Percentiles rank a stretch among this genome's conserved stretches.
phyloP scores from a whole-genome alignment of 1,140 invertebrate species.

The Hypothenemus hampei region DNA sequence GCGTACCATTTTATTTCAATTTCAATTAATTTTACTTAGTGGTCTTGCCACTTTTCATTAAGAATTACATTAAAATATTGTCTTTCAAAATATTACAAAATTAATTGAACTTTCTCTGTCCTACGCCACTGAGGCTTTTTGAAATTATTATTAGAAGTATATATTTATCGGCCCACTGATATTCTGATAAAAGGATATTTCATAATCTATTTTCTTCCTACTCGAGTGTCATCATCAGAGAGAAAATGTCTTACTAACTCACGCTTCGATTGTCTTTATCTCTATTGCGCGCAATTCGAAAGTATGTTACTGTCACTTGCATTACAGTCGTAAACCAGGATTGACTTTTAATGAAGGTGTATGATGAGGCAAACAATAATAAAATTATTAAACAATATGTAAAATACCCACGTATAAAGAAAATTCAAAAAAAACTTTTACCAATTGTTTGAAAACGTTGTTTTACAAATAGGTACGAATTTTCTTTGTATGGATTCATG shows the following conservation, averaged over 20 bases:
- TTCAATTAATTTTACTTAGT: not conserved
- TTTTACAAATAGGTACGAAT: no score
- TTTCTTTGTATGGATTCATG: no score
- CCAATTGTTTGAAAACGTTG: no score
- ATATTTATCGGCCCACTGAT: conserved; percentile 21
- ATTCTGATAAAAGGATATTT: conserved; percentile 22
- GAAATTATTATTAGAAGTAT: conserved; percentile 11
- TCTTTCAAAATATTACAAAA: no score
- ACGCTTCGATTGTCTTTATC: conserved; percentile 14
- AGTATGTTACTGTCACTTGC: conserved; percentile 11
- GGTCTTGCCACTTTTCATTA: not conserved
- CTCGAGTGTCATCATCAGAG: conserved; percentile 26
- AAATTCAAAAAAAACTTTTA: no score
- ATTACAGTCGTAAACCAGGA: no score
- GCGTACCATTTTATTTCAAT: conserved; percentile 5
- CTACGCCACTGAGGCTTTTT: conserved; percentile 1
- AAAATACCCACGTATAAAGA: no score
- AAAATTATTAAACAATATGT: no score
- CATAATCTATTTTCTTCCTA: conserved; percentile 26
- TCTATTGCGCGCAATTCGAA: conserved; percentile 9
- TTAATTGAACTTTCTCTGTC: not conserved
- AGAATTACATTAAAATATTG: not conserved
- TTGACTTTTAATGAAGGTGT: no score
- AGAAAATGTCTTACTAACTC: conserved; percentile 20
- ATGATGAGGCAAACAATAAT: no score